A percentile compares a stretch with the other conserved stretches of the same genome.
phyloP scores from a whole-genome alignment of 2,113 vertebrate species.

The Pelusios castaneus region DNA sequence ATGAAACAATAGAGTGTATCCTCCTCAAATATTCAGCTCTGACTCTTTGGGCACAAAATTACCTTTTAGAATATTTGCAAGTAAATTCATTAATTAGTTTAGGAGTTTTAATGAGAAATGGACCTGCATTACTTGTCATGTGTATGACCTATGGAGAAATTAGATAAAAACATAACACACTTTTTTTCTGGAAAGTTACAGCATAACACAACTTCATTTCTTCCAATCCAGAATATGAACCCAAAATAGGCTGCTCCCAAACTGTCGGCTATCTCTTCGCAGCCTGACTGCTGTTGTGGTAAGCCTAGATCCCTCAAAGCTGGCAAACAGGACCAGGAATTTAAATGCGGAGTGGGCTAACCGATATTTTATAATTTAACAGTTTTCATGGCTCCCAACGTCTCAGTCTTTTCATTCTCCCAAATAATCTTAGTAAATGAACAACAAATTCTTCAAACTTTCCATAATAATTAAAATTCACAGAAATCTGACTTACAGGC shows the following conservation, averaged over 20 bases:
- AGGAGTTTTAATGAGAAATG: background rate
- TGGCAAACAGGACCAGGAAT: background rate
- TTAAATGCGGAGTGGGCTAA: background rate
- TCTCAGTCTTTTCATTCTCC: background rate
- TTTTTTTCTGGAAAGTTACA: background rate
- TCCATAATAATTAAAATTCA: background rate
- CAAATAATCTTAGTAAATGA: background rate
- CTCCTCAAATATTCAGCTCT: background rate
- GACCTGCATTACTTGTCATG: background rate
- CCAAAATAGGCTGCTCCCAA: background rate
- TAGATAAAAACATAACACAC: background rate
- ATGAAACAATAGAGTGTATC: background rate
- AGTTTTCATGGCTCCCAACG: background rate
- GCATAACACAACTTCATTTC: background rate
- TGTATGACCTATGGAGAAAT: background rate
- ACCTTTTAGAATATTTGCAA: background rate
- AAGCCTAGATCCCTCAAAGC: background rate
- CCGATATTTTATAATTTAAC: background rate
- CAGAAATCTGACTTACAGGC: background rate
- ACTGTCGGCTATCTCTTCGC: background rate
- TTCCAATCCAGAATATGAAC: background rate
- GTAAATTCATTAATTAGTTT: background rate
- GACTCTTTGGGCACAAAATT: background rate
- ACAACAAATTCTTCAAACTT: background rate
- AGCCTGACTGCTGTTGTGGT: background rate